These are phyloP conservation scores for Erebia aethiops DNA, from an alignment of 2,888 invertebrate species.

Conservation along the genomic window DNA sequence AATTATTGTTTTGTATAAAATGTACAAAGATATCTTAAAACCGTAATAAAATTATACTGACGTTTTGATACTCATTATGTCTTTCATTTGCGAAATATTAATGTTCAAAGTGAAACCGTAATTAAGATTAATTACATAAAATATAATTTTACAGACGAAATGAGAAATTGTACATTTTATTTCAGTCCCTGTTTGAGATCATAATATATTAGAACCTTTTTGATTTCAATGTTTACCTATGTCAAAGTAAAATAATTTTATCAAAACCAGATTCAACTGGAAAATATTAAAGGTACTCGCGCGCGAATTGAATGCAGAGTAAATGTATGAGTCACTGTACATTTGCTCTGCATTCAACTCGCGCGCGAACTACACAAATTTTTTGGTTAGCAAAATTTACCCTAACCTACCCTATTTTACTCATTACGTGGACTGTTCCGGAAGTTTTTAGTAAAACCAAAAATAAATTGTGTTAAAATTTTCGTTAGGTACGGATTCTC, in stretches of 20 bases:
- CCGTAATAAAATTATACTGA: conserved; percentile 82
- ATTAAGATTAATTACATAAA: conserved; percentile 37
- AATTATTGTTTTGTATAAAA: conserved; percentile 83
- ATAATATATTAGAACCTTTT: background rate
- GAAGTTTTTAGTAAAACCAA: too few relatives aligned
- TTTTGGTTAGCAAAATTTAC: too few relatives aligned
- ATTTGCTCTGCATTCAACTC: too few relatives aligned
- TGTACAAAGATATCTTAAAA: conserved; percentile 81
- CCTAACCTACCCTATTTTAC: too few relatives aligned
- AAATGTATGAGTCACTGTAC: too few relatives aligned
- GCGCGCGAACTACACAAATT: too few relatives aligned
- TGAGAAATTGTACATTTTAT: conserved; percentile 28
- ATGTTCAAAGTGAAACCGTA: conserved; percentile 34
- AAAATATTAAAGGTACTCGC: too few relatives aligned
- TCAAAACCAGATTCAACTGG: background rate
- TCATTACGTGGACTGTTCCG: too few relatives aligned
- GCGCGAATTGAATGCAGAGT: too few relatives aligned
- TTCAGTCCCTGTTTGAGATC: conserved; percentile 18
- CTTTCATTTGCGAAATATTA: conserved; percentile 57
- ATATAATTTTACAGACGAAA: conserved; percentile 34
- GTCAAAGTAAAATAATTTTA: background rate
- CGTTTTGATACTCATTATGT: conserved; percentile 78
- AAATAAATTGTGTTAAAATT: too few relatives aligned
- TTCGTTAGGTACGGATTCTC: too few relatives aligned
- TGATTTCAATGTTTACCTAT: background rate